Evolutionary conservation across 2,797 vertebrate species (phyloP).

Genomic region (Anguilla megastoma): DNA sequence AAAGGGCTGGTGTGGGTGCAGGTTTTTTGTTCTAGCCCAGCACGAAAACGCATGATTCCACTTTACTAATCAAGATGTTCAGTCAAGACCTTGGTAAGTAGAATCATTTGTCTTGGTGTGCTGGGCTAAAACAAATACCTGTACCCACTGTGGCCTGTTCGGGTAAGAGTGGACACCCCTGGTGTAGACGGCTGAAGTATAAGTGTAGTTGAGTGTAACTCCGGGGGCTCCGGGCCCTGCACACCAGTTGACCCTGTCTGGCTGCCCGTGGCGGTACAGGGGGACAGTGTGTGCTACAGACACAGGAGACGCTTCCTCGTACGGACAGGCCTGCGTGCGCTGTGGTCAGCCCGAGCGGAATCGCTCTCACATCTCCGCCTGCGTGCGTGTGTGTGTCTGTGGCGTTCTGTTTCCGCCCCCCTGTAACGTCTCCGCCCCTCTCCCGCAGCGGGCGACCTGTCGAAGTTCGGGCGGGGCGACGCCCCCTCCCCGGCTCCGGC

Average conservation of each 20-base stretch:
- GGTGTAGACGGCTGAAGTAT: too few species aligned
- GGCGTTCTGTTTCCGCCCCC: too few species aligned
- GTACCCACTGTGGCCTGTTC: too few species aligned
- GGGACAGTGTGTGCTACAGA: constrained; percentile 30
- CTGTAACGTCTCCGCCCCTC: not conserved
- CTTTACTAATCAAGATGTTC: too few species aligned
- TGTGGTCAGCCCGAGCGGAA: not conserved
- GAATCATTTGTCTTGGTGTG: too few species aligned
- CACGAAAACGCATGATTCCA: too few species aligned
- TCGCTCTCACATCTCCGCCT: not conserved
- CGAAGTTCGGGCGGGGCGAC: constrained; percentile 92
- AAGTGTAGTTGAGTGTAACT: too few species aligned
- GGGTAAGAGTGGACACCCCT: too few species aligned
- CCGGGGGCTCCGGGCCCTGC: not conserved
- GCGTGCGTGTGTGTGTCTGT: not conserved
- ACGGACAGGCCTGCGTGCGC: not conserved
- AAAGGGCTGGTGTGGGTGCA: too few species aligned
- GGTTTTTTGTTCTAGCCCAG: too few species aligned
- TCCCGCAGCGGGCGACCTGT: constrained; percentile 79
- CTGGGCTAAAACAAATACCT: too few species aligned
- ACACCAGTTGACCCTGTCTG: constrained; percentile 20
- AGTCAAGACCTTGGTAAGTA: too few species aligned
- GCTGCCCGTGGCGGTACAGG: constrained; percentile 21
- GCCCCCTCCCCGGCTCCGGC: constrained; percentile 92
- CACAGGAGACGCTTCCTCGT: constrained; percentile 19